Evolutionary conservation across 2,113 vertebrate species (phyloP).

Genomic region (Tragelaphus imberbis): DNA sequence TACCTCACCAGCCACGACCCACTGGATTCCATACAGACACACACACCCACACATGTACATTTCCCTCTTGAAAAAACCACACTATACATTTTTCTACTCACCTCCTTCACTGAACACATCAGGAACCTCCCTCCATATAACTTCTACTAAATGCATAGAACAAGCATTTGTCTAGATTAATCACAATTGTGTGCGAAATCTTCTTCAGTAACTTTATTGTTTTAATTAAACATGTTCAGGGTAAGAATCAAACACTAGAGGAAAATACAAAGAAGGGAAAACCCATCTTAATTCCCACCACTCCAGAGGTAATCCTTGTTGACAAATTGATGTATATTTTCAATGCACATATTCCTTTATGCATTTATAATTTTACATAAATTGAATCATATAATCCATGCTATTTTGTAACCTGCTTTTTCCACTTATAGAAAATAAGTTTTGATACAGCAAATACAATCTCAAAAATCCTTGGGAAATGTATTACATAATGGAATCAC

Average conservation of each 20-base stretch:
- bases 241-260: not conserved
- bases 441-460: not conserved
- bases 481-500: not conserved
- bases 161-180: not conserved
- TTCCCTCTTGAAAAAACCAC: not conserved
- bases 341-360: not conserved
- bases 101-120: not conserved
- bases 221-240: not conserved
- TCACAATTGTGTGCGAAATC: not conserved
- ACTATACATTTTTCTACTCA: not conserved
- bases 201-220: conserved; percentile 12
- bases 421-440: not conserved
- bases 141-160: not conserved
- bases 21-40: not conserved
- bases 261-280: conserved; percentile 20
- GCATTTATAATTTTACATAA: not conserved
- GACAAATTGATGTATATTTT: not conserved
- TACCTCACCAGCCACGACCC: not conserved
- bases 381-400: not conserved
- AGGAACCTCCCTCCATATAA: not conserved
- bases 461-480: not conserved
- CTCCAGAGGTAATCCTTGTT: not conserved
- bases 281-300: not conserved
- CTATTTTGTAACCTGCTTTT: not conserved
- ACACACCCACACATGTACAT: not conserved